phyloP scores from a whole-genome alignment of 2,113 vertebrate species.

The Cynoglossus semilaevis region DNA sequence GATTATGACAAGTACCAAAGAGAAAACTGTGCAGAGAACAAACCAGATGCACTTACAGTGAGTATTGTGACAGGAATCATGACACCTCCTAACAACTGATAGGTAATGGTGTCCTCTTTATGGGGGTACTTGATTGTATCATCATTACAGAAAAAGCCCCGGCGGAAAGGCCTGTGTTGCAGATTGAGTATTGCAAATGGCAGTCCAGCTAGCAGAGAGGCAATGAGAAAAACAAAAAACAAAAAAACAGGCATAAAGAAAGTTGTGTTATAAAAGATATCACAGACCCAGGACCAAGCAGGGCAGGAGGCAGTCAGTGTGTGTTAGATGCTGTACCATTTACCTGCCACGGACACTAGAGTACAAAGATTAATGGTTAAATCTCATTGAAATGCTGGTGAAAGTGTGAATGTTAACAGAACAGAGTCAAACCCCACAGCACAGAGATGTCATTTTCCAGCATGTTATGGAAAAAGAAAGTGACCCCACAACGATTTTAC shows the following conservation, averaged over 20 bases:
- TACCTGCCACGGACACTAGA: no score
- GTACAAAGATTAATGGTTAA: conserved; percentile 27
- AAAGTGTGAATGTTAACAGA: conserved; percentile 9
- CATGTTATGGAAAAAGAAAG: not conserved
- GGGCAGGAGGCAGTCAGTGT: conserved; percentile 34
- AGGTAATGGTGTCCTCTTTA: conserved; percentile 98
- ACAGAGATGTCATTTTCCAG: conserved; percentile 12
- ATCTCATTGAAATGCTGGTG: not conserved
- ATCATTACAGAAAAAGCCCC: conserved; percentile 99
- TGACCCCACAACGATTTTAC: no score
- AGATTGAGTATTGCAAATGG: conserved; percentile 93
- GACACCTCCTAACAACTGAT: conserved; percentile 93
- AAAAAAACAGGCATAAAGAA: conserved; percentile 52
- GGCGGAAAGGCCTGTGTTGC: conserved; percentile 85
- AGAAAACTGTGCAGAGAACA: conserved; percentile 52
- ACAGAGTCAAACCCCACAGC: not conserved
- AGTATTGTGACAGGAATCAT: conserved; percentile 89
- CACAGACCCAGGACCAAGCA: not conserved
- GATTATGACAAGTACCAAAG: not conserved
- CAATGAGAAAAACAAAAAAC: conserved; percentile 77
- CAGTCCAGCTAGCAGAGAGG: conserved; percentile 93
- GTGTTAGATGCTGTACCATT: no score
- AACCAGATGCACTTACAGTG: conserved; percentile 91
- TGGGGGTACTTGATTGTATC: conserved; percentile 93
- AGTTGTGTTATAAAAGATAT: conserved; percentile 52